phyloP scores from a whole-genome alignment of 2,888 invertebrate genomes.

The Nephrotoma flavescens region DNA sequence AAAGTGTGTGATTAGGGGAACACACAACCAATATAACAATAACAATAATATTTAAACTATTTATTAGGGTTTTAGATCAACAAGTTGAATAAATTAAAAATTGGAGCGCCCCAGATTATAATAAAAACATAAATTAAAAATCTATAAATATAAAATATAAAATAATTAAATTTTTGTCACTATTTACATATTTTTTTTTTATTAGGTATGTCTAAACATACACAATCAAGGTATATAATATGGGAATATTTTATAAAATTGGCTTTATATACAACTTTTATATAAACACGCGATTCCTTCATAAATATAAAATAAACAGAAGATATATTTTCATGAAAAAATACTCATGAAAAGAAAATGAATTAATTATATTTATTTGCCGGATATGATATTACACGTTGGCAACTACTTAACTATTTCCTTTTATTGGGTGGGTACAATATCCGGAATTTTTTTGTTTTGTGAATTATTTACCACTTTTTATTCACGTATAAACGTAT shows the following conservation, averaged over 20 bases:
- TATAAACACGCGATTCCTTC: neutral
- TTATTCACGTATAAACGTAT: neutral
- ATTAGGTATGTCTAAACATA: neutral
- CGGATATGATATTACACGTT: conserved; percentile 5
- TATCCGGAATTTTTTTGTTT: conserved; percentile 4
- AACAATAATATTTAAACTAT: neutral
- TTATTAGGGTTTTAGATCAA: neutral
- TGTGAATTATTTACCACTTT: neutral
- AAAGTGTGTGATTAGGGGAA: neutral
- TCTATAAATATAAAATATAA: neutral
- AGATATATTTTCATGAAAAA: neutral
- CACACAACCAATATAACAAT: neutral
- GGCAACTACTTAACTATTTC: conserved; percentile 5
- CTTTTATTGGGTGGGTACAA: conserved; percentile 2
- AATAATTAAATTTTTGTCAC: neutral
- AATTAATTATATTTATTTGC: neutral
- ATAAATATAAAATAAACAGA: neutral
- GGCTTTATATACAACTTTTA: neutral
- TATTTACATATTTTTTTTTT: neutral
- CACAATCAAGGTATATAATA: neutral
- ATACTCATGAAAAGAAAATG: neutral
- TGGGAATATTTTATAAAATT: neutral
- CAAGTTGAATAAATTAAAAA: neutral
- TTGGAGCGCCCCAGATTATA: neutral
- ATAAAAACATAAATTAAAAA: neutral